Conservation (phyloP, 2,797 vertebrate species). For the Cynodonichthys magdalenae region DNA sequence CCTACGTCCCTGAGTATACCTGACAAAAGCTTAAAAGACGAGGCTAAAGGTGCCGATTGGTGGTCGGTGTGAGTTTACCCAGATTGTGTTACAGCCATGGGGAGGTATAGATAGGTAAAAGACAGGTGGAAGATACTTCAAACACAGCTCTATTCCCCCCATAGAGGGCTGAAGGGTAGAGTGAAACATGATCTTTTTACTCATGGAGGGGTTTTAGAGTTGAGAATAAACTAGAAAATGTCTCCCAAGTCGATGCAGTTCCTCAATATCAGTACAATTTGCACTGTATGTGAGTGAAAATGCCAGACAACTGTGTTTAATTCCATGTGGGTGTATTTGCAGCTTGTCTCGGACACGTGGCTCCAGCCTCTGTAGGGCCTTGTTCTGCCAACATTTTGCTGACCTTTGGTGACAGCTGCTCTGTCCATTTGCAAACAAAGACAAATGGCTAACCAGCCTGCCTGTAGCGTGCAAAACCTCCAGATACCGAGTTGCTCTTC, state of each 20-base stretch:
- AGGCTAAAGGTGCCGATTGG: slow-evolving; percentile 11
- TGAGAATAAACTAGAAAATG: slow-evolving; percentile 5
- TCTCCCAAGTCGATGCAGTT: background rate
- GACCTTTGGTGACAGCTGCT: slow-evolving; percentile 77
- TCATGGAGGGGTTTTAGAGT: background rate
- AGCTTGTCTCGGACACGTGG: slow-evolving; percentile 26
- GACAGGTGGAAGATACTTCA: slow-evolving; percentile 59
- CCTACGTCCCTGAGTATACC: slow-evolving; percentile 35
- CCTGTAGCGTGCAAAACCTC: slow-evolving; percentile 28
- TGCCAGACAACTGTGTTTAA: slow-evolving; percentile 17
- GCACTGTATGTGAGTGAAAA: slow-evolving; percentile 17
- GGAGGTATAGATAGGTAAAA: slow-evolving; percentile 33
- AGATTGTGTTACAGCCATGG: slow-evolving; percentile 64
- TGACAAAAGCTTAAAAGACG: slow-evolving; percentile 66
- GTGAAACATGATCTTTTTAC: slow-evolving; percentile 49
- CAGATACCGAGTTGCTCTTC: slow-evolving; percentile 36
- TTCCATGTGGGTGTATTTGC: slow-evolving; percentile 41
- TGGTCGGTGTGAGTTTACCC: slow-evolving; percentile 69
- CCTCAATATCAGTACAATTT: slow-evolving; percentile 24
- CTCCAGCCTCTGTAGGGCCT: slow-evolving; percentile 54
- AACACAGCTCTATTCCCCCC: slow-evolving; percentile 33
- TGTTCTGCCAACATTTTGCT: slow-evolving; percentile 75
- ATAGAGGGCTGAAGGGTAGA: slow-evolving; percentile 31
- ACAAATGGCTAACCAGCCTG: slow-evolving; percentile 54
- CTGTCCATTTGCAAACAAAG: slow-evolving; percentile 74